Evolutionary conservation across 92 coral and sea anemone species (phyloP).

Genomic region (Porites lobata): DNA sequence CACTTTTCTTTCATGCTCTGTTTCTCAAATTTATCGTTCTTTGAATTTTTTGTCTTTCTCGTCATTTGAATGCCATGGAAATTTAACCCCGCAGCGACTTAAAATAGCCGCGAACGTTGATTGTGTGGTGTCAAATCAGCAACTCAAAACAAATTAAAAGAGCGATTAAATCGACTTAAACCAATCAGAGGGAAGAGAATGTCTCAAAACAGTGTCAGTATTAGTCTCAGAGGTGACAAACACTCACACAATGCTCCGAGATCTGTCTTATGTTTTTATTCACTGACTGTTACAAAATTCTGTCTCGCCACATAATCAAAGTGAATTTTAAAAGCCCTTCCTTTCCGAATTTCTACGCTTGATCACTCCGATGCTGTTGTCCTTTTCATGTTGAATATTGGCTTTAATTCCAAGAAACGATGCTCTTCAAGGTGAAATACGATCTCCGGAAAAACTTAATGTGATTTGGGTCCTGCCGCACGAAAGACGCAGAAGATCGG

Average conservation of each 20-base stretch:
- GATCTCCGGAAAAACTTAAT: constrained; percentile 55
- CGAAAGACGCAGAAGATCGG: constrained; percentile 17
- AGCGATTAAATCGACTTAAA: constrained; percentile 62
- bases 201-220: constrained; percentile 55
- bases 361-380: constrained; percentile 16
- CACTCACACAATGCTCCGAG: constrained; percentile 16
- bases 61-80: constrained; percentile 62
- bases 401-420: neutral
- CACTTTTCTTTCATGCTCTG: constrained; percentile 16
- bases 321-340: constrained; percentile 7
- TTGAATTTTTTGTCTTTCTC: neutral
- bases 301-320: constrained; percentile 25
- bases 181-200: constrained; percentile 56
- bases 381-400: constrained; percentile 48
- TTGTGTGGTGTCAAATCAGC: constrained; percentile 62
- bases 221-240: constrained; percentile 33
- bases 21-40: constrained; percentile 17
- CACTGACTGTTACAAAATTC: constrained; percentile 15
- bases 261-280: constrained; percentile 29
- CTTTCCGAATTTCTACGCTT: neutral
- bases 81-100: constrained; percentile 62
- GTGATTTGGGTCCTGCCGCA: constrained; percentile 15
- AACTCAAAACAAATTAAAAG: constrained; percentile 55
- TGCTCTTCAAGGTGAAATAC: constrained; percentile 33
- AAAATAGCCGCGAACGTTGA: constrained; percentile 66